Base-by-base conservation (phyloP, 2,888 invertebrate species). In the Hirtodrosophila cameraria region DNA sequence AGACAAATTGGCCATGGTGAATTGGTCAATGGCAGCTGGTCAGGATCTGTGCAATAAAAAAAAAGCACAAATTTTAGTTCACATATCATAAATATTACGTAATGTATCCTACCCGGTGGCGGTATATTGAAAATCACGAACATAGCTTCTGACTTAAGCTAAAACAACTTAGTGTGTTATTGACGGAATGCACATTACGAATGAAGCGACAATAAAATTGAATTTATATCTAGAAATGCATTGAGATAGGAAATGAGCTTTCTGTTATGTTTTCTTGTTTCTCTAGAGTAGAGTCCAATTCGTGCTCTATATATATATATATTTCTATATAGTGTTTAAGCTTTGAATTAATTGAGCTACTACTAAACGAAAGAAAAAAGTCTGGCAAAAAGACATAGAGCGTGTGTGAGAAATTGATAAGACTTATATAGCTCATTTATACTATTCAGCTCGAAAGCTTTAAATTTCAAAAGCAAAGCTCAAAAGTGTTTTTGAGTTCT, bases 41-140 rank as follows among this genome's bases (percentile, higher is more conserved):
- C 13, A 1, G 58, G 58, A 75, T 59, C 73, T 70, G 15, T 2
- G 7, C 5, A 6, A n/a, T 12, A 27, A 9, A 25, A n/a, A n/a
- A n/a, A n/a, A n/a, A n/a, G n/a, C n/a, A 3, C 9, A 31, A 20
- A 11, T 13, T 8, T n/a, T 2, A 35, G 3, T 7, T 2, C 0
- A 11, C 18, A 13, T n/a, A 7, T 16, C 1, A 35, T 6, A 27
- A 11, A 4, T 1, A 11, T 9, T 2, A 23, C 4, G 12, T 2
- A n/a, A 11, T 20, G 36, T 36, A 35, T 39, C 12, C 20, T 53
- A 66, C 65, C 65, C 13, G 65, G 52, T 12, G 42, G 39, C 2
- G 65, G 65, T 16, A n/a, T 67, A 13, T 67, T 12, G 6, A 59
- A 67, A 9, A 66, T 15, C 2, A 6, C 25, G 25, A 65, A 18